phyloP scores from a whole-genome alignment of 1,140 invertebrate species.

The Littorina saxatilis region DNA sequence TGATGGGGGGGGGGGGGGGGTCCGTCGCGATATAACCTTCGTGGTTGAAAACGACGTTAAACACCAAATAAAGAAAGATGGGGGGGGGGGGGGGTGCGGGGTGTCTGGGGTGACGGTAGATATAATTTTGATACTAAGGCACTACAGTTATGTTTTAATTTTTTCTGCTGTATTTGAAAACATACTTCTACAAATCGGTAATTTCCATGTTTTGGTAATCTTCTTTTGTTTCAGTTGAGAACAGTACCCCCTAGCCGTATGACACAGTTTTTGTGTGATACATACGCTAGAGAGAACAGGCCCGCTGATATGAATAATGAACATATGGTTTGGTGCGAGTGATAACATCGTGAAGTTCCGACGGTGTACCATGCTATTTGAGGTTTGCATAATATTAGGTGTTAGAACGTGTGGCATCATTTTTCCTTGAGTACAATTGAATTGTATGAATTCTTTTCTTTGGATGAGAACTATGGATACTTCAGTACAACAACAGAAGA shows the following conservation, averaged over 20 bases:
- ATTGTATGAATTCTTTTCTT: not conserved
- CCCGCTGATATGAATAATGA: conserved; percentile 43
- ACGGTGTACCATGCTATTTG: conserved; percentile 42
- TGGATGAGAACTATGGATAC: conserved; percentile 23
- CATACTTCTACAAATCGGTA: no score
- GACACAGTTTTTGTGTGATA: conserved; percentile 36
- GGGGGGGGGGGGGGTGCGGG: no score
- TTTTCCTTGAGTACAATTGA: not conserved
- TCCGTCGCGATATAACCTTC: no score
- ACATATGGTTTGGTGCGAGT: conserved; percentile 40
- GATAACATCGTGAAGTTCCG: conserved; percentile 40
- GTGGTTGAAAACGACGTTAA: no score
- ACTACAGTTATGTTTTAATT: no score
- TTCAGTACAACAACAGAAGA: not conserved
- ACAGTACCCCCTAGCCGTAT: conserved; percentile 33
- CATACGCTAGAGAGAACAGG: conserved; percentile 36
- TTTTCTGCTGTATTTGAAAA: no score
- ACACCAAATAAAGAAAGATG: no score
- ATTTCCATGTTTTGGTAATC: conserved; percentile 11
- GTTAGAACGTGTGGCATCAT: not conserved
- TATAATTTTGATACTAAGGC: no score
- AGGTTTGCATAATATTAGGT: conserved; percentile 34
- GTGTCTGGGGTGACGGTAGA: no score
- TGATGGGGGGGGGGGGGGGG: no score
- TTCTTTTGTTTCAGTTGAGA: conserved; percentile 40